Base-by-base conservation (phyloP, 2,113 vertebrate species). In the Mixornis gularis region DNA sequence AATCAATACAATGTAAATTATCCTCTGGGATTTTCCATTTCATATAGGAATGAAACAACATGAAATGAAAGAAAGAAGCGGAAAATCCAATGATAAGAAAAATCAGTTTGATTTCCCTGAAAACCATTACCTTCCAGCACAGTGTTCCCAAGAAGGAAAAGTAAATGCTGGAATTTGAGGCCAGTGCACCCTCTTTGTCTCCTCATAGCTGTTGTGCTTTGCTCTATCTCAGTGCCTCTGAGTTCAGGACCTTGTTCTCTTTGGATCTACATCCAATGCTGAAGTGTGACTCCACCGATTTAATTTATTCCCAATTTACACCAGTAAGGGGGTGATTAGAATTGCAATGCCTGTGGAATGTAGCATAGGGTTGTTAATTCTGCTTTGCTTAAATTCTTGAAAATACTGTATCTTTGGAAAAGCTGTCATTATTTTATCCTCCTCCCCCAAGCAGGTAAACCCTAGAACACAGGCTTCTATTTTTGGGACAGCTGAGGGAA, bases 201-300 rank as follows among this genome's bases (percentile, higher is more conserved):
- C 46, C 52, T 30, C 19, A 12, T 7, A 63, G 56, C 44, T 86
- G 32, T 21, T 44, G 43, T 41, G 55, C 17, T 80, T 82, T 17
- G 0, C 51, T 34, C 25, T 46, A 9, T 70, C 43, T 73, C 56
- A 15, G 29, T 36, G 40, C 29, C 66, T 64, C 56, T 20, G 69
- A 34, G 20, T 27, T 69, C 21, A 63, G 62, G 10, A 71, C 21
- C 4, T 44, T 10, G 13, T 36, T 77, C n/a, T 69, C 59, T 65
- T 56, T 5, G 2, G 24, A 56, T n/a, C 52, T 30, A 32, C 68
- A 52, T 29, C 59, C 55, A n/a, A 0, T 10, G 25, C 22, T 4
- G 2, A 44, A 64, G 10, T 0, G 0, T 52, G 55, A 41, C 38
- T 78, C 18, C 8, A 4, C 0, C 12, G 41, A 36, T 36, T 69